A percentile compares a stretch with the other conserved stretches of the same genome.
Evolutionary conservation across 2,797 vertebrate genomes (phyloP).

Genomic region (Rachycentron canadum): DNA sequence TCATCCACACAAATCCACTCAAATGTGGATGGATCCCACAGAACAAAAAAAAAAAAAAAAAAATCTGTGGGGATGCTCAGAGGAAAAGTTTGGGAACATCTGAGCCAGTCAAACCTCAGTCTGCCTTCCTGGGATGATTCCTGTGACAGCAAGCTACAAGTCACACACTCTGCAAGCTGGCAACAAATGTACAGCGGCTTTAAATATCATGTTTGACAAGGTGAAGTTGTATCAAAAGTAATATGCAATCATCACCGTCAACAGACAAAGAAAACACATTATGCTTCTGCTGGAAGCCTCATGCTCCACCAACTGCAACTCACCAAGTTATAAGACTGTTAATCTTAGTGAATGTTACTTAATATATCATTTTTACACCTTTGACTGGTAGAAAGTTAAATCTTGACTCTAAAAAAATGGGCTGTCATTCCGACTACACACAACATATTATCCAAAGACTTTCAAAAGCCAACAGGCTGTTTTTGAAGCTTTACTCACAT

Average conservation of each 20-base stretch:
- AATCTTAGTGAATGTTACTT: too few relatives aligned
- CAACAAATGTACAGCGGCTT: conserved; percentile 41
- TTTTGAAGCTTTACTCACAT: conserved; percentile 77
- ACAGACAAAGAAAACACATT: conserved; percentile 6
- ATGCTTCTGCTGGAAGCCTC: not conserved
- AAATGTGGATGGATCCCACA: not conserved
- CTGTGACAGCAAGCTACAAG: conserved; percentile 60
- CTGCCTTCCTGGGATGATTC: conserved; percentile 24
- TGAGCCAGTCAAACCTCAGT: conserved; percentile 18
- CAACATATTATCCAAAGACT: conserved; percentile 19
- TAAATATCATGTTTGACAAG: conserved; percentile 41
- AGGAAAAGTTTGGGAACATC: conserved; percentile 41
- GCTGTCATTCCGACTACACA: not conserved
- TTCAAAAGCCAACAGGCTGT: conserved; percentile 63
- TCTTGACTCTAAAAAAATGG: not conserved
- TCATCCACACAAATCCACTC: not conserved
- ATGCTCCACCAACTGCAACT: conserved; percentile 1
- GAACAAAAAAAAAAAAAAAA: not conserved
- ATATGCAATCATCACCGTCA: conserved; percentile 36
- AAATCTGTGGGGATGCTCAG: not conserved
- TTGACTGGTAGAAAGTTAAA: not conserved
- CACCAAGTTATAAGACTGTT: not conserved
- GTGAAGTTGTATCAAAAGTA: conserved; percentile 45
- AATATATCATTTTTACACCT: not conserved
- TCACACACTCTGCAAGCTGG: conserved; percentile 38